phyloP scores from a whole-genome alignment of 2,797 vertebrate genomes.

The Pachyuromys duprasi region DNA sequence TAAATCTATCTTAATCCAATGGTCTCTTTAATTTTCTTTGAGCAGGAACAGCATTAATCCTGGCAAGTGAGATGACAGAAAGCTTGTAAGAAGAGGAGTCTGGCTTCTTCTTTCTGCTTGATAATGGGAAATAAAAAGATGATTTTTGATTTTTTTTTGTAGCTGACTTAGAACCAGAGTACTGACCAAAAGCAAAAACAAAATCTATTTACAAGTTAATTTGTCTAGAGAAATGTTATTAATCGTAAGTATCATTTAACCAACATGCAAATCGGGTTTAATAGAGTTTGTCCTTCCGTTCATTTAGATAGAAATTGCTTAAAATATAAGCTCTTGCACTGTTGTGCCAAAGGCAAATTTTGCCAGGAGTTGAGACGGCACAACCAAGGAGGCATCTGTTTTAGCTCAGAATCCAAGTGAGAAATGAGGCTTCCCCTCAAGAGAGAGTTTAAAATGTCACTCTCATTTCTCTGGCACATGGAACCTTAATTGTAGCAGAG shows the following conservation, averaged over 20 bases:
- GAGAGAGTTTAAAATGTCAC: slow-evolving; percentile 44
- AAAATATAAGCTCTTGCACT: slow-evolving; percentile 13
- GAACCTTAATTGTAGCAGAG: background rate
- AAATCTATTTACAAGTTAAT: background rate
- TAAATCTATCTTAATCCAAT: slow-evolving; percentile 20
- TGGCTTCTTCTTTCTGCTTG: slow-evolving; percentile 44
- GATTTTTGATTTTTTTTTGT: background rate
- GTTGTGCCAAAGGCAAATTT: background rate
- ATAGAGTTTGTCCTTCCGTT: background rate
- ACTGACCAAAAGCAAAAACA: background rate
- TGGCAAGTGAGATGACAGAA: slow-evolving; percentile 26
- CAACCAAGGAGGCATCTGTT: slow-evolving; percentile 37
- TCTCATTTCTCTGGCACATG: background rate
- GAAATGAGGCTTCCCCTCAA: background rate
- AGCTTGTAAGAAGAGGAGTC: slow-evolving; percentile 52
- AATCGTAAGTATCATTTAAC: background rate
- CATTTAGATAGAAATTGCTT: background rate
- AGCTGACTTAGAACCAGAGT: background rate
- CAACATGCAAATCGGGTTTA: background rate
- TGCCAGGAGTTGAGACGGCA: slow-evolving; percentile 19
- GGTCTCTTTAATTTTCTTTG: slow-evolving; percentile 26
- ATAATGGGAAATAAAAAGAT: slow-evolving; percentile 12
- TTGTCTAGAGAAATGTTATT: background rate
- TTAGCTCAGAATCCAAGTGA: slow-evolving; percentile 50
- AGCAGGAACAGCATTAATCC: slow-evolving; percentile 55